A percentile compares a stretch with the other conserved stretches of the same genome.
Evolutionary conservation across 2,113 vertebrate species (phyloP).

Genomic region (Ursus arctos): DNA sequence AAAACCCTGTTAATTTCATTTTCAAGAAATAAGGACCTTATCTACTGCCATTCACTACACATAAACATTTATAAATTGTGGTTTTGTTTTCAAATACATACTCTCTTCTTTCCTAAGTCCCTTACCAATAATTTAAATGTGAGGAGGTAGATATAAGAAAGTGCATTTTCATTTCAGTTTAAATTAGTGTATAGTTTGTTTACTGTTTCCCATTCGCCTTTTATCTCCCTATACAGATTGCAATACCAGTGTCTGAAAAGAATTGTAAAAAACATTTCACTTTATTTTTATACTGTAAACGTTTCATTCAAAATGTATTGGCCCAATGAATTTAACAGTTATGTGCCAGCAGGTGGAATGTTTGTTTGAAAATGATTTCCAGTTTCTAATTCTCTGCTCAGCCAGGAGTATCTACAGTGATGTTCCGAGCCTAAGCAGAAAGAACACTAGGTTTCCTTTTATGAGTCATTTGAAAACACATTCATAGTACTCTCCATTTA

Average conservation of each 20-base stretch:
- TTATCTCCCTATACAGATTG: not conserved
- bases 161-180: not conserved
- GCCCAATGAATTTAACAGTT: constrained; percentile 19
- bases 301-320: constrained; percentile 53
- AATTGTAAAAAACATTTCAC: not conserved
- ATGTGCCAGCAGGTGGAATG: not conserved
- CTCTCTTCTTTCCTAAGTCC: not conserved
- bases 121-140: not conserved
- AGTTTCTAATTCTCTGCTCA: constrained; percentile 61
- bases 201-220: not conserved
- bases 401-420: not conserved
- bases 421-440: not conserved
- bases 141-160: not conserved
- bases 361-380: constrained; percentile 62
- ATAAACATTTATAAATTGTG: not conserved
- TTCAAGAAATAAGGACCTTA: not conserved
- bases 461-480: constrained; percentile 1
- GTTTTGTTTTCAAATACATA: not conserved
- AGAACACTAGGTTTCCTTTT: constrained; percentile 39
- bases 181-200: not conserved
- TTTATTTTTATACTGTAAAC: not conserved
- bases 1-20: not conserved
- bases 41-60: not conserved
- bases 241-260: not conserved
- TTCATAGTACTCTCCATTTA: not conserved